phyloP scores from a whole-genome alignment of 64 coral and sea anemone species.

The Acropora yongei region DNA sequence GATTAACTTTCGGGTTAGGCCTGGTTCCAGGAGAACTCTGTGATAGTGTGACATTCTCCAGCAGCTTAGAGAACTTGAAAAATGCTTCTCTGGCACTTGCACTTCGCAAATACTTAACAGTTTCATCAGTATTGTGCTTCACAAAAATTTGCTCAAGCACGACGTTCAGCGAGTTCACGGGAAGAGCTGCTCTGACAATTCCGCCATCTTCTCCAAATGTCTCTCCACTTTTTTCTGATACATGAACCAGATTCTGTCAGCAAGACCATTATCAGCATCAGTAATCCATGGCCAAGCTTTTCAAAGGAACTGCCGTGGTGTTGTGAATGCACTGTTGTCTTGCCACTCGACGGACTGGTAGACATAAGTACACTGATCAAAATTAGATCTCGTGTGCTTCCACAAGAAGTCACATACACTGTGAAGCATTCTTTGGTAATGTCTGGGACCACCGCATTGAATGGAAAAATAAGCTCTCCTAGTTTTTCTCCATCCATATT shows the following conservation, averaged over 20 bases:
- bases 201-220: constrained; percentile 53
- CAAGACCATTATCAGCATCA: constrained; percentile 46
- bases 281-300: constrained; percentile 62
- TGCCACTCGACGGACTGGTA: no score
- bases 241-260: constrained; percentile 60
- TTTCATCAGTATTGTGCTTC: constrained; percentile 58
- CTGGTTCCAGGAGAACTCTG: background rate
- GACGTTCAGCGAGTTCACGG: constrained; percentile 21
- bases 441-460: no score
- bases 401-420: no score
- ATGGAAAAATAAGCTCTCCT: no score
- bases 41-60: constrained; percentile 18
- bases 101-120: constrained; percentile 21
- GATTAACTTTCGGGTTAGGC: background rate
- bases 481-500: no score
- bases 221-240: constrained; percentile 25
- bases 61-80: constrained; percentile 72
- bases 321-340: constrained; percentile 32
- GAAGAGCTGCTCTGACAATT: background rate
- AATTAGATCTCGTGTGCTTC: no score
- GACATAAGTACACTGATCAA: no score
- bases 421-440: no score
- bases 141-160: constrained; percentile 62
- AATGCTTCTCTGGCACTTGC: constrained; percentile 62
- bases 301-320: constrained; percentile 66